These are phyloP conservation scores for Oncopeltus fasciatus DNA, from an alignment of 1,140 invertebrate species.

Conservation along the genomic window DNA sequence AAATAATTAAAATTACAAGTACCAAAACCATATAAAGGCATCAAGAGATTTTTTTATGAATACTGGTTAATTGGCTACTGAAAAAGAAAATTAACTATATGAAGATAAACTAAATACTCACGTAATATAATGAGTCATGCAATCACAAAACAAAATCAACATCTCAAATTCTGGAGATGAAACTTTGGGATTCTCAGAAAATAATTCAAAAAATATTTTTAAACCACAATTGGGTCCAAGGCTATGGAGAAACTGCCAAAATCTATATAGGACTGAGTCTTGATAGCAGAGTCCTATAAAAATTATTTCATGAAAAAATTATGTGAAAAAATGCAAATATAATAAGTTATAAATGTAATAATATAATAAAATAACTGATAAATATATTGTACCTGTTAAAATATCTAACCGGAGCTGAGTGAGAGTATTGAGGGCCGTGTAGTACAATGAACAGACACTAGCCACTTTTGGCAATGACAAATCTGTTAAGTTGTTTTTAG, in stretches of 20 bases:
- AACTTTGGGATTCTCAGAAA: conserved; percentile 61
- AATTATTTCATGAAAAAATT: neutral
- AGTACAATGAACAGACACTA: conserved; percentile 79
- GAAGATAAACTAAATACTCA: too few relatives aligned
- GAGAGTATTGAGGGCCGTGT: conserved; percentile 75
- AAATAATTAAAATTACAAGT: too few relatives aligned
- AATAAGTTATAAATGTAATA: neutral
- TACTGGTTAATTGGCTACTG: too few relatives aligned
- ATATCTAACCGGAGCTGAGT: conserved; percentile 87
- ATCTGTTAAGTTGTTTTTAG: conserved; percentile 19
- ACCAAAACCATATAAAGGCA: too few relatives aligned
- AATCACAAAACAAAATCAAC: conserved; percentile 85
- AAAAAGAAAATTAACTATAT: too few relatives aligned
- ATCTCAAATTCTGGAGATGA: conserved; percentile 76
- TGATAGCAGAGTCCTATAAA: conserved; percentile 77
- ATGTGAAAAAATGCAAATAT: neutral
- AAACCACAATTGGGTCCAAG: conserved; percentile 77
- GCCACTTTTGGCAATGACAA: conserved; percentile 45
- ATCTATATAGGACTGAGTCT: conserved; percentile 71
- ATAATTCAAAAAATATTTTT: conserved; percentile 76
- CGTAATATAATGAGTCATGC: conserved; percentile 95
- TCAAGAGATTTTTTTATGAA: too few relatives aligned
- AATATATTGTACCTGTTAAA: conserved; percentile 58
- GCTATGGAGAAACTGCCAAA: conserved; percentile 84
- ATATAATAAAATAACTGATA: neutral